Base-by-base conservation (phyloP, 2,113 vertebrate species). In the Myiagra hebetior region DNA sequence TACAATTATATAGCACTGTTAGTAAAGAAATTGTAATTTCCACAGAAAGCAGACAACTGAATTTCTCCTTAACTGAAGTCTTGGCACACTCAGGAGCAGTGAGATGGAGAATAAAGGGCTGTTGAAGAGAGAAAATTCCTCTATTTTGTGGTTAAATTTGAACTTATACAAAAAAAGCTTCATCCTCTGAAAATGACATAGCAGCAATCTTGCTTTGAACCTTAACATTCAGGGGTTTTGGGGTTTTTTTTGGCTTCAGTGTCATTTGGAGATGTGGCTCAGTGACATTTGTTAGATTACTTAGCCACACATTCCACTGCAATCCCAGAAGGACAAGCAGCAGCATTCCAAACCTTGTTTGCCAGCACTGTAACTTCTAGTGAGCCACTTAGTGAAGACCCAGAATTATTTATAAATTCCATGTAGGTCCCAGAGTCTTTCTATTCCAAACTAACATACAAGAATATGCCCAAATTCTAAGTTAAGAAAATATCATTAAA, bases 211-310 rank as follows among this genome's bases (percentile, higher is more conserved):
- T 31, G 37, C 39, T 89, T 28, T 53, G 33, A 79, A 49, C 4
- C 33, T 68, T 62, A 44, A 20, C 18, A 7, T 21, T 24, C 2
- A 6, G 11, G 10, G 4, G 1, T 10, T 15, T 3, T 12, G 9
- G 4, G 1, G 9, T 13, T 3, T 12, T 10, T 15, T 49, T 49
- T 73, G 27, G 2, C 22, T 80, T 46, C 64, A 31, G 3, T 89
- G 86, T 87, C 17, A 15, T 28, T 41, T 70, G 24, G 27, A 49
- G 47, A 31, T 80, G 16, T 52, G 55, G 69, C 39, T 78, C 50
- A 35, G 41, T 26, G 46, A 62, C 15, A 42, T 84, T 81, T 80
- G 12, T 81, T n/a, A 42, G 24, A 31, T 74, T 49, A 23, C 14
- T 62, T 68, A 67, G 31, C 30, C 46, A 83, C 24, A 31, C 3